Conservation (phyloP, 2,888 invertebrate species). For the Lepidonotus clava region DNA sequence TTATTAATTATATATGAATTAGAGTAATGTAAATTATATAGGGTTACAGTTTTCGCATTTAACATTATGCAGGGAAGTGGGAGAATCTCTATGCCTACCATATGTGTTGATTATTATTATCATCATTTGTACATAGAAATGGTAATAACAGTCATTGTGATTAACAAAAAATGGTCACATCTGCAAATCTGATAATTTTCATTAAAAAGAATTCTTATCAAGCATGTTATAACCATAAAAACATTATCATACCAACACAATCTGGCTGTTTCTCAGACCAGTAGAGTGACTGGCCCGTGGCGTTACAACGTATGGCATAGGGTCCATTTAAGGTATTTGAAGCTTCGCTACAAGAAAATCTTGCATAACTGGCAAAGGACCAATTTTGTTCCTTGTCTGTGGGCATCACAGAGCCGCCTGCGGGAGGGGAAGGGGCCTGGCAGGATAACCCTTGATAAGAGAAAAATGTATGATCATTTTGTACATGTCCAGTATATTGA, state of each 20-base stretch:
- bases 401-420: neutral
- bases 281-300: neutral
- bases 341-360: neutral
- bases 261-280: neutral
- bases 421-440: neutral
- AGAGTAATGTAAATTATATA: neutral
- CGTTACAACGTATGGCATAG: neutral
- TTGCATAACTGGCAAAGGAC: conserved; percentile 5
- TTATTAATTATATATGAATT: too few species aligned
- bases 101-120: too few species aligned
- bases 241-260: neutral
- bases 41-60: too few species aligned
- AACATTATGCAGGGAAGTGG: too few species aligned
- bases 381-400: neutral
- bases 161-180: too few species aligned
- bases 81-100: too few species aligned
- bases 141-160: too few species aligned
- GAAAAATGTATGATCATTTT: neutral
- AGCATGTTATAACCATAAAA: too few species aligned
- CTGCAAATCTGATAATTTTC: too few species aligned
- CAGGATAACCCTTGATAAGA: neutral
- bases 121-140: too few species aligned
- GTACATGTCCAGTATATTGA: too few species aligned
- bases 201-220: too few species aligned
- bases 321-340: neutral